Percentiles rank a stretch among this genome's conserved stretches.
Evolutionary conservation across 2,888 invertebrate species (phyloP).

Genomic region (Mythimna vitellina): DNA sequence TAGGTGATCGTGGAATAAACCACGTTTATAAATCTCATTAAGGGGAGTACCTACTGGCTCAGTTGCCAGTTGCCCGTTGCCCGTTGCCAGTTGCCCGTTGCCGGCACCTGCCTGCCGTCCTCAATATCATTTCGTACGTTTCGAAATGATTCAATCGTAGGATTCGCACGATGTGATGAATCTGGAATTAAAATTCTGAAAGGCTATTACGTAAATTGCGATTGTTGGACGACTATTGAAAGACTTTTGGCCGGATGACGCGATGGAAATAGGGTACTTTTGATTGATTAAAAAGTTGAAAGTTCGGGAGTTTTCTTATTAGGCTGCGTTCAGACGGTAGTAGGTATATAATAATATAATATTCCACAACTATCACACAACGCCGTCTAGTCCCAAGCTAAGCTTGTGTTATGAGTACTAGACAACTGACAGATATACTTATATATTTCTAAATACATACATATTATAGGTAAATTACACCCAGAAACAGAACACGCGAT

Average conservation of each 20-base stretch:
- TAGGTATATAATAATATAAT: neutral
- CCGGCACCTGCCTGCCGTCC: slow-evolving; percentile 64
- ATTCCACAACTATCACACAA: too few species aligned
- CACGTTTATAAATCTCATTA: slow-evolving; percentile 84
- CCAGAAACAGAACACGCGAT: too few species aligned
- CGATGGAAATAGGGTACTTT: slow-evolving; percentile 42
- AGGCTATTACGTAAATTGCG: slow-evolving; percentile 59
- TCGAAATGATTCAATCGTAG: slow-evolving; percentile 78
- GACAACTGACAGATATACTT: too few species aligned
- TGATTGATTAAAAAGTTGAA: slow-evolving; percentile 57
- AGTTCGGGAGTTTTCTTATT: slow-evolving; percentile 28
- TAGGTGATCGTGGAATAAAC: slow-evolving; percentile 80
- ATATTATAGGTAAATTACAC: too few species aligned
- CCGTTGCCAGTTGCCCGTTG: slow-evolving; percentile 41
- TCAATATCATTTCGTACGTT: slow-evolving; percentile 76
- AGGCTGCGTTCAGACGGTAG: neutral
- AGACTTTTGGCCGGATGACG: slow-evolving; percentile 52
- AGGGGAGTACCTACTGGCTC: slow-evolving; percentile 70
- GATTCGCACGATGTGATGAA: slow-evolving; percentile 52
- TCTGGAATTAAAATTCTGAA: slow-evolving; percentile 60
- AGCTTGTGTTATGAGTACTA: too few species aligned
- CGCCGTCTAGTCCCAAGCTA: too few species aligned
- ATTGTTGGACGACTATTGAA: slow-evolving; percentile 54
- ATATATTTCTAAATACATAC: too few species aligned
- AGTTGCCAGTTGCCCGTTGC: slow-evolving; percentile 67